Conservation (phyloP, 2,888 invertebrate species). For the Thera britannica region DNA sequence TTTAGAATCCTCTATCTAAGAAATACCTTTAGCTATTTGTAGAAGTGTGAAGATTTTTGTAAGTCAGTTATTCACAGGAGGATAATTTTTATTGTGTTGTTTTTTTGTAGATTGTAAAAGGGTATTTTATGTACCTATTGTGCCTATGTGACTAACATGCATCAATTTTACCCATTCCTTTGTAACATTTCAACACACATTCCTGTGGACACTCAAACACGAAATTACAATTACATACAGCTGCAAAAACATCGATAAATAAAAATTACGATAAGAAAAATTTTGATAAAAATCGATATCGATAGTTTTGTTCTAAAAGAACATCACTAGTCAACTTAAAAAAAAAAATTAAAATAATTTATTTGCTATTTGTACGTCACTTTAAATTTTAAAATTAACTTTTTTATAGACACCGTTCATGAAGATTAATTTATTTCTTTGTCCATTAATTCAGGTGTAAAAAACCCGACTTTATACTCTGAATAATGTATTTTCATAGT, state of each 20-base stretch:
- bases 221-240: constrained; percentile 57
- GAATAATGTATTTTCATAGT: no score
- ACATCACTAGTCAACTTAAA: constrained; percentile 18
- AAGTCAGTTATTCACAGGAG: constrained; percentile 80
- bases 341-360: no score
- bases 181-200: constrained; percentile 77
- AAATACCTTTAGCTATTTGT: constrained; percentile 22
- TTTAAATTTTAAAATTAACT: no score
- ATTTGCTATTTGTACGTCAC: background rate
- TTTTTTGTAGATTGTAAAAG: constrained; percentile 34
- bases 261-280: constrained; percentile 25
- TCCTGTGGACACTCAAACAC: constrained; percentile 80
- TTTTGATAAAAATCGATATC: constrained; percentile 29
- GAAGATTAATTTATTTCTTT: no score
- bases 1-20: constrained; percentile 17
- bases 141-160: constrained; percentile 57
- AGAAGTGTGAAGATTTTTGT: constrained; percentile 33
- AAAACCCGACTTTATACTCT: no score
- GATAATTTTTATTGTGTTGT: constrained; percentile 41
- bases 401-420: no score
- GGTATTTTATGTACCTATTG: constrained; percentile 40
- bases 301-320: constrained; percentile 28
- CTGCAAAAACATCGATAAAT: constrained; percentile 57
- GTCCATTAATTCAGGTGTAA: no score
- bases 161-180: constrained; percentile 67